Evolutionary conservation across 2,113 vertebrate genomes (phyloP), one percentile per base, ranked within the genome.

Genomic region (Stomatorhinus ivindoensis): DNA sequence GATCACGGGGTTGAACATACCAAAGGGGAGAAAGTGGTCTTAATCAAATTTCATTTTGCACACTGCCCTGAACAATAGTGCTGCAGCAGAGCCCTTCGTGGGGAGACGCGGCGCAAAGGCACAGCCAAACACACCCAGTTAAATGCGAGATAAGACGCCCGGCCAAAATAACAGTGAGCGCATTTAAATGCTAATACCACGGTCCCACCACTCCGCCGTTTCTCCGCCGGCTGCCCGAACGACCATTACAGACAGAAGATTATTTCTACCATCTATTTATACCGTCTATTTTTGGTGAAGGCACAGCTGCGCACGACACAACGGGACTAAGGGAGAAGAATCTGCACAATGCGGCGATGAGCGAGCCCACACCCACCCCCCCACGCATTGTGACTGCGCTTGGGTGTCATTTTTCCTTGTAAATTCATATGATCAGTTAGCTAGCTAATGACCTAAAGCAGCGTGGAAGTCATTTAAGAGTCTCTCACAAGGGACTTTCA

Each of bases 31-130:
- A 65, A 87, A 87, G 53, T 19, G 17, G 87, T 87, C 61, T 73
- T 88, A 88, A 88, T 73, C 51, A 69, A 73, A 88, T 88, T 44
- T 73, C 42, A 88, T 88, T 69, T 46, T 27, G 87, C 61, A 73
- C 42, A 47, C 24, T 24, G 24, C 11, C 58, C 87, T 69, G 58
- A 73, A 88, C 42, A 88, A 88, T 17, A 47, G 87, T 39, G 46
- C 24, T 44, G 19, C 51, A 15, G 87, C 87, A 65, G 53, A 47
- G 55, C 19, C 9, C 53, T 61, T 65, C 8, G 8, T 24, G 27
- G 31, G 19, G 35, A 9, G 27, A 55, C 55, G 3, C 21, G 35
- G 31, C 1, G 39, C 9, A 9, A n/a, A 87, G 48, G 47, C 13
- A 44, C 15, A 13, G 51, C 8, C n/a, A 42, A 42, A 61, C 39